Conservation (phyloP, 1,140 invertebrate species). For the Adoxophyes honmai region DNA sequence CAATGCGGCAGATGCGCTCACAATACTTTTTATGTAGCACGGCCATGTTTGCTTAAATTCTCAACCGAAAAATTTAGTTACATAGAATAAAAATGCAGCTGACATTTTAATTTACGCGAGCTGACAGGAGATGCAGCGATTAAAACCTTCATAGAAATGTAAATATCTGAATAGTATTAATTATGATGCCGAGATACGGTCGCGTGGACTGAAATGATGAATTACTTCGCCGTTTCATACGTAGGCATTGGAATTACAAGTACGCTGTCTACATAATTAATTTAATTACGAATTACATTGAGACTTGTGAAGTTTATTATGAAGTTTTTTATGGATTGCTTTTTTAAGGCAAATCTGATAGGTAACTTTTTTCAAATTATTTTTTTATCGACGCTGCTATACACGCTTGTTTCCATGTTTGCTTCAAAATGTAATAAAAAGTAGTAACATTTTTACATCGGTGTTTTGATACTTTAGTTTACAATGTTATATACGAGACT, state of each 20-base stretch:
- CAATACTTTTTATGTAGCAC: constrained; percentile 35
- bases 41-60: constrained; percentile 70
- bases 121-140: constrained; percentile 44
- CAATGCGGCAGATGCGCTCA: constrained; percentile 69
- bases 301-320: neutral
- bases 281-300: constrained; percentile 2
- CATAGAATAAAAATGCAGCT: constrained; percentile 43
- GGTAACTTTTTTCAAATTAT: neutral
- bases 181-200: constrained; percentile 7
- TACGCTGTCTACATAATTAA: neutral
- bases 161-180: constrained; percentile 21
- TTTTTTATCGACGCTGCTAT: neutral
- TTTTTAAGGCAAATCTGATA: neutral
- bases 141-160: constrained; percentile 38
- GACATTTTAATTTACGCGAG: constrained; percentile 50
- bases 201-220: constrained; percentile 11
- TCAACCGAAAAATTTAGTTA: constrained; percentile 56
- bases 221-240: neutral
- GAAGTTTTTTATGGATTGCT: neutral
- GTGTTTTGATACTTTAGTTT: no score
- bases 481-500: no score
- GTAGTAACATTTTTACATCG: no score
- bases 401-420: neutral
- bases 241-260: constrained; percentile 8
- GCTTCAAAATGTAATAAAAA: no score